Base-by-base conservation (phyloP, 2,888 invertebrate genomes). In the Teleogryllus oceanicus region DNA sequence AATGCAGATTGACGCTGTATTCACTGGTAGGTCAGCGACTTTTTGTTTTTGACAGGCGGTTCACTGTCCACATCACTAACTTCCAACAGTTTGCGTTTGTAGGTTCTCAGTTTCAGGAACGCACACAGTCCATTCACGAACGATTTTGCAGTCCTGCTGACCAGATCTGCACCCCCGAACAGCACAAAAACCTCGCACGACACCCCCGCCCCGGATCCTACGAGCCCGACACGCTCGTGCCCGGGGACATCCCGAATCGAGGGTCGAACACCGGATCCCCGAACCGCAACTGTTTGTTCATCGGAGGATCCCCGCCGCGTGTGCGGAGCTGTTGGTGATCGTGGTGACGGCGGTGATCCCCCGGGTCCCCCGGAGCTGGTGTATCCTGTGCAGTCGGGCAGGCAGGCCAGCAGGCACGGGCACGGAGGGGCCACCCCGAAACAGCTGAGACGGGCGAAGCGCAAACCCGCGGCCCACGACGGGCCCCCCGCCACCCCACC, bases 81-180 rank as follows among this genome's bases (percentile, higher is more conserved):
- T 37, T 62, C 62, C 62, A 62, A 62, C 3, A 62, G 62, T 62
- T 62, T 62, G n/a, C 37, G 37, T 37, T 5, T 5, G 37, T 37
- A 37, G 37, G 37, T 37, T 37, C 37, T 37, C 37, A 37, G n/a
- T 62, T 18, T 62, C 62, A 62, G 62, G 16, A 62, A n/a, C n/a
- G 13, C 62, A 62, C n/a, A n/a, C 62, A 62, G 62, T 62, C 62
- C n/a, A 62, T 62, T n/a, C 62, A 62, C 62, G 62, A 62, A 62
- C 62, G n/a, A 16, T n/a, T n/a, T 13, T 62, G 13, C 62, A 62
- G 62, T 62, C 62, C n/a, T 62, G 11, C n/a, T 18, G n/a, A 62
- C 13, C 13, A 10, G n/a, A 62, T 18, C 4, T 62, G 62, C n/a
- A n/a, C n/a, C 62, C n/a, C 62, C n/a, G 62, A 37, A 37, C 62